phyloP scores from a whole-genome alignment of 2,113 vertebrate genomes.

The Pica pica region DNA sequence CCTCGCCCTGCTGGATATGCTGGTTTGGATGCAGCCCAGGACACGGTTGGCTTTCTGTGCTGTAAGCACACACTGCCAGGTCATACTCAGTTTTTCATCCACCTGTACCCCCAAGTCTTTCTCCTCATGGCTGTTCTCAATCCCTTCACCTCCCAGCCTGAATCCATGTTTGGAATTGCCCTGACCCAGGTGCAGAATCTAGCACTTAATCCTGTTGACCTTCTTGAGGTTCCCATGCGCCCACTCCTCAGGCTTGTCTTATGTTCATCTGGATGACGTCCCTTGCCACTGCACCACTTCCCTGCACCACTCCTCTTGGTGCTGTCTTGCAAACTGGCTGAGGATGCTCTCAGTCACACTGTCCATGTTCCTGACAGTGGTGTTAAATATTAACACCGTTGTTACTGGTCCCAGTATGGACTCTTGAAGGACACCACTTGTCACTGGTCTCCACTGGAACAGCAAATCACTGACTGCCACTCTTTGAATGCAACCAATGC shows the following conservation, averaged over 20 bases:
- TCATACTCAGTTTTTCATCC: not conserved
- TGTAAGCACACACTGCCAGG: not conserved
- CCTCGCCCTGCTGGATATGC: fast-evolving
- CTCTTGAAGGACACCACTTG: fast-evolving
- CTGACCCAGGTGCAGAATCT: not conserved
- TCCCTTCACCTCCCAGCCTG: not conserved
- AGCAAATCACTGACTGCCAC: fast-evolving
- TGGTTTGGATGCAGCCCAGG: not conserved
- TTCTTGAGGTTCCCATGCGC: not conserved
- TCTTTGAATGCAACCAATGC: not conserved
- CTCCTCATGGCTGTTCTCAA: not conserved
- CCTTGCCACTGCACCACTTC: not conserved
- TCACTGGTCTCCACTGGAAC: not conserved
- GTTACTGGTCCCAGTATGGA: not conserved
- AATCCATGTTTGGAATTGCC: not conserved
- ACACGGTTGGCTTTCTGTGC: fast-evolving
- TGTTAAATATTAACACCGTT: not conserved
- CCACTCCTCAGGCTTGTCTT: not conserved
- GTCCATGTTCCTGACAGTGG: not conserved
- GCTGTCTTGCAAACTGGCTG: not conserved
- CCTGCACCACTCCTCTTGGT: not conserved
- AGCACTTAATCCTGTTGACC: not conserved
- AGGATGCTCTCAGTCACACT: not conserved
- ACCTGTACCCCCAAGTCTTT: not conserved
- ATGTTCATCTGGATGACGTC: not conserved